Evolutionary conservation across 2,113 vertebrate species (phyloP).

Genomic region (Euleptes europaea): DNA sequence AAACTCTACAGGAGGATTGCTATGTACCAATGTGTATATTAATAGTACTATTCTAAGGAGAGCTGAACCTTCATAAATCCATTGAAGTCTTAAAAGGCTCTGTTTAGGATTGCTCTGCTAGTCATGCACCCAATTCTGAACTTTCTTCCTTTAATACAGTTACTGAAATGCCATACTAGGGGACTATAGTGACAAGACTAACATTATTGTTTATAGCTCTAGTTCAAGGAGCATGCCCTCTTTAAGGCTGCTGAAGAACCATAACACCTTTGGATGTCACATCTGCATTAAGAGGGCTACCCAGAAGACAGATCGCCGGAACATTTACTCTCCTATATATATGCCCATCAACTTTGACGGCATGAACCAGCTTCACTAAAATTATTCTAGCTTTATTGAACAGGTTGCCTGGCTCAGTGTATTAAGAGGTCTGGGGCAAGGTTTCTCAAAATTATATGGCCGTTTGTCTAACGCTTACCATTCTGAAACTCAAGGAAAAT

Average conservation of each 20-base stretch:
- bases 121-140: not conserved
- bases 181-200: not conserved
- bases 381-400: not conserved
- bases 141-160: not conserved
- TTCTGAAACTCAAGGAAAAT: not conserved
- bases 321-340: not conserved
- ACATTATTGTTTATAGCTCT: not conserved
- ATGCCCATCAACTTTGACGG: not conserved
- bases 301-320: not conserved
- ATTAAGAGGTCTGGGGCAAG: not conserved
- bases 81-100: too few species aligned
- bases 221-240: not conserved
- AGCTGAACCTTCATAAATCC: too few species aligned
- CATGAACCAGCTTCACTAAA: not conserved
- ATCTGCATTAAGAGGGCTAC: not conserved
- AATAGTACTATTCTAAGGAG: too few species aligned
- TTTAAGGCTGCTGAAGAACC: not conserved
- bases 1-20: not conserved
- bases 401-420: not conserved
- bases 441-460: not conserved
- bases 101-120: not conserved
- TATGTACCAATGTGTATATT: not conserved
- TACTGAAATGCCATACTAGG: not conserved
- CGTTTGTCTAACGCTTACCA: not conserved
- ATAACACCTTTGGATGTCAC: not conserved